Base-by-base conservation (phyloP, 2,797 vertebrate species). In the Sciurus vulgaris region DNA sequence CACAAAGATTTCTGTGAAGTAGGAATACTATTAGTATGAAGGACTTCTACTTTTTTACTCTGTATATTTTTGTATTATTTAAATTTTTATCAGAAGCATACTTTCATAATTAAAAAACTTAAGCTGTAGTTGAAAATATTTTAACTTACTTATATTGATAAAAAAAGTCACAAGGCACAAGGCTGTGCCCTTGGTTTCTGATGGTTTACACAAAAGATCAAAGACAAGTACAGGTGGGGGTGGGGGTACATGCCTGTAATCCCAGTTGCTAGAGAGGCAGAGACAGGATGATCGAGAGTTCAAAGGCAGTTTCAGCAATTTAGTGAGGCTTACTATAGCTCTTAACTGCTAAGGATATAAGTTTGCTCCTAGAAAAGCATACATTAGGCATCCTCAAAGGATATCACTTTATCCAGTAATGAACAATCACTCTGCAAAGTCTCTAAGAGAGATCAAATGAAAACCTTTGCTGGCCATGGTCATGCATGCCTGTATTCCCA, bases 381-480 rank as follows among this genome's bases (percentile, higher is more conserved):
- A 54, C 35, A 30, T 94, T 82, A 59, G 47, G 59, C 49, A 78
- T 18, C 20, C 54, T 51, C 44, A 93, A 92, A 59, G 73, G 38
- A 49, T 86, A 96, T 83, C 67, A 20, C 30, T 69, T 93, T 93
- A 59, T 15, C 22, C 38, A 89, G 47, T 90, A 95, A 93, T 82
- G 30, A 94, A 91, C 17, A 77, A 83, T 13, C 4, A 35, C 44
- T 91, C 35, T 65, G 41, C 56, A 91, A 5, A 91, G 7, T 78
- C 63, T 72, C 54, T 86, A 14, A 81, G 4, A 14, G 8, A 90
- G 18, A 93, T 30, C 33, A 84, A 96, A 90, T 92, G 13, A 89
- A 92, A 76, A 7, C 85, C 18, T 44, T 14, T 28, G 56, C 56
- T 59, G 56, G 22, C 8, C 8, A 7, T 59, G 24, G 24, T 59